Evolutionary conservation across 2,113 vertebrate species (phyloP).

Genomic region (Pipra filicauda): DNA sequence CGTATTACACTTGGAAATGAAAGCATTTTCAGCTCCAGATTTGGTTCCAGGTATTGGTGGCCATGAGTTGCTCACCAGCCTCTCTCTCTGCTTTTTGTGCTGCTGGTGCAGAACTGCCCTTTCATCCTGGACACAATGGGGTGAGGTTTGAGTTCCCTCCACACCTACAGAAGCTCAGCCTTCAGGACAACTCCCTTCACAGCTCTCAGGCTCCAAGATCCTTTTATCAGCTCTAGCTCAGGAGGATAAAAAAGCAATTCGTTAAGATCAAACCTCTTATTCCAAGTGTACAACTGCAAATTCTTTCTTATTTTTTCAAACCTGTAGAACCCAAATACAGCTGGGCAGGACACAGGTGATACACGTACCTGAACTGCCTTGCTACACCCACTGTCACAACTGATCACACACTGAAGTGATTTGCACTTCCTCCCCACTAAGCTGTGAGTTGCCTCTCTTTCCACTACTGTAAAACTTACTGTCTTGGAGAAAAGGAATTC

Average conservation of each 20-base stretch:
- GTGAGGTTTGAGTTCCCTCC: neutral
- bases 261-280: neutral
- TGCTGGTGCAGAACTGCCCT: neutral
- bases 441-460: neutral
- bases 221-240: neutral
- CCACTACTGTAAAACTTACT: neutral
- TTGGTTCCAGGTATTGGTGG: neutral
- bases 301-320: neutral
- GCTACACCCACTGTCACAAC: neutral
- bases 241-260: neutral
- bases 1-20: neutral
- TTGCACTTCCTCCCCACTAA: neutral
- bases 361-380: neutral
- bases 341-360: neutral
- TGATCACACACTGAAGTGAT: neutral
- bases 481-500: neutral
- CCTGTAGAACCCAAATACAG: neutral
- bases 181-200: neutral
- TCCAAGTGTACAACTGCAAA: neutral
- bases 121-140: fast-evolving
- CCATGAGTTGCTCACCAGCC: neutral
- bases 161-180: neutral
- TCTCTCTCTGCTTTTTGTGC: neutral
- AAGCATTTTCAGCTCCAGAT: neutral
- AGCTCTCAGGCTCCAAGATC: neutral